Evolutionary conservation across 1,140 invertebrate genomes (phyloP).

Genomic region (Planococcus citri): DNA sequence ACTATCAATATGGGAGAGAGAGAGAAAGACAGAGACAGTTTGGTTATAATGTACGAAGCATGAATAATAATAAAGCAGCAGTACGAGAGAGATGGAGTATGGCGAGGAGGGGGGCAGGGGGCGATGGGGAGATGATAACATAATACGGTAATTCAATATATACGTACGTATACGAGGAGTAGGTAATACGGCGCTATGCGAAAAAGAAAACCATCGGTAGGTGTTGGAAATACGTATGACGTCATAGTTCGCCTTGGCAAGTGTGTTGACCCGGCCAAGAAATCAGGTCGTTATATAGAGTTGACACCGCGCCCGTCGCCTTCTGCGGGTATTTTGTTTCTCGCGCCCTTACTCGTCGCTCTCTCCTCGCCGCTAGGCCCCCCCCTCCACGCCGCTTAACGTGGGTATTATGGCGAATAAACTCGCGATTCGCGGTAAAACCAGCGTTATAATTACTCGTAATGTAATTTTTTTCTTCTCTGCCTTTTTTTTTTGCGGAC

Average conservation of each 20-base stretch:
- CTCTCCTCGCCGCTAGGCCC: background rate
- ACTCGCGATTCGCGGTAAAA: background rate
- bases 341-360: background rate
- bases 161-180: background rate
- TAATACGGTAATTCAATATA: background rate
- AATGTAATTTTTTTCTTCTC: too few species aligned
- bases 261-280: conserved; percentile 13
- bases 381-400: background rate
- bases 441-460: background rate
- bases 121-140: background rate
- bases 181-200: background rate
- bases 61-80: too few species aligned
- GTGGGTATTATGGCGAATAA: background rate
- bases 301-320: background rate
- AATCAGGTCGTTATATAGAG: conserved; percentile 13
- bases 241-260: conserved; percentile 16
- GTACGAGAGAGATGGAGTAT: too few species aligned
- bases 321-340: background rate
- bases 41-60: too few species aligned
- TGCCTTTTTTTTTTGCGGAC: too few species aligned
- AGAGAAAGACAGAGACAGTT: too few species aligned
- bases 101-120: too few species aligned
- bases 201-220: conserved; percentile 17
- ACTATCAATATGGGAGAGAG: too few species aligned
- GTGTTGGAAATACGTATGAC: conserved; percentile 5